Evolutionary conservation across 2,113 vertebrate genomes (phyloP).

Genomic region (Mola mola): DNA sequence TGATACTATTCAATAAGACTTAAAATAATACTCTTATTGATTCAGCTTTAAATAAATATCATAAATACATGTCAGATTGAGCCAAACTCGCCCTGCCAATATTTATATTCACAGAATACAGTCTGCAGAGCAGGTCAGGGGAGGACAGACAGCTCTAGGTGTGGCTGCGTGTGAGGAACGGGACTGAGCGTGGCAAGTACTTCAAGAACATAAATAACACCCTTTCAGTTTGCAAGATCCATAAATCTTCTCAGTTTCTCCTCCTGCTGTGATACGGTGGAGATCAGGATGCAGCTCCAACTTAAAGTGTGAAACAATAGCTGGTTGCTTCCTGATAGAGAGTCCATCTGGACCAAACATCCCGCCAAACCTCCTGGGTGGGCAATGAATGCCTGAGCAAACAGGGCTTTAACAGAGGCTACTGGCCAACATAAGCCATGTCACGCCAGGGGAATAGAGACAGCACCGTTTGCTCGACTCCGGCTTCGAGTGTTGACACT

Average conservation of each 20-base stretch:
- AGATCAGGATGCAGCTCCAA: slow-evolving; percentile 30
- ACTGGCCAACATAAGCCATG: not conserved
- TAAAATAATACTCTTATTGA: slow-evolving; percentile 74
- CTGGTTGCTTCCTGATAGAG: slow-evolving; percentile 27
- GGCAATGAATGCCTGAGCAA: slow-evolving; percentile 28
- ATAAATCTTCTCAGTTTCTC: slow-evolving; percentile 26
- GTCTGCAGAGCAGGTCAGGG: slow-evolving; percentile 70
- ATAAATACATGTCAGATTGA: slow-evolving; percentile 75
- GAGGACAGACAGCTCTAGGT: slow-evolving; percentile 57
- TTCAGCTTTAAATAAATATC: slow-evolving; percentile 74
- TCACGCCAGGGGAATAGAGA: slow-evolving; percentile 94
- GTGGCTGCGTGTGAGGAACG: slow-evolving; percentile 64
- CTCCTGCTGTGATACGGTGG: slow-evolving; percentile 27
- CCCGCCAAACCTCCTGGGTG: slow-evolving; percentile 17
- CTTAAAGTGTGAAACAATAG: slow-evolving; percentile 25
- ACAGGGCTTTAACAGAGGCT: not conserved
- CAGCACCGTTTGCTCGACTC: slow-evolving; percentile 91
- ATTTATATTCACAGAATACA: slow-evolving; percentile 87
- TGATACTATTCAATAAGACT: slow-evolving; percentile 67
- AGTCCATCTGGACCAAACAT: slow-evolving; percentile 24
- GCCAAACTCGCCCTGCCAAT: slow-evolving; percentile 76
- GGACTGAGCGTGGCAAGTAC: slow-evolving; percentile 45
- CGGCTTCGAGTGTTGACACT: slow-evolving; percentile 88
- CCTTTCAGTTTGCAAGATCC: slow-evolving; percentile 33
- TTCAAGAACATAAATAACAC: slow-evolving; percentile 63